Base-by-base conservation (phyloP, 2,113 vertebrate genomes). In the Piaya cayana region DNA sequence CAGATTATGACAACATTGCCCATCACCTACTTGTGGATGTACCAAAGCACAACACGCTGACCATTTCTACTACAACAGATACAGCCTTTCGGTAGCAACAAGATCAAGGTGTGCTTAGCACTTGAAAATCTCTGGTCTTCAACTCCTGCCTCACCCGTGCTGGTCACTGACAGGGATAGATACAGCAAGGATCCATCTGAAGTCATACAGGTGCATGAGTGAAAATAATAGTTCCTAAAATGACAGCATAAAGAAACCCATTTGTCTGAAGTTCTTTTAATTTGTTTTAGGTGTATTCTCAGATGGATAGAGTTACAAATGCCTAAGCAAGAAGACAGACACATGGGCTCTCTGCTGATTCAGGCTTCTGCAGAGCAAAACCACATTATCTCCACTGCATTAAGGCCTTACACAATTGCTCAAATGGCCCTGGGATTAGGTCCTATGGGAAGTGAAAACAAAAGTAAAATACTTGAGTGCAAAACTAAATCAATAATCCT, bases 401-500 rank as follows among this genome's bases (percentile, higher is more conserved):
- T 96, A 97, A 93, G 49, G 60, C 80, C 49, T 92, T 34, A 83
- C 47, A 81, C 79, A 92, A 76, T 85, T 65, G 82, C 72, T 72
- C 78, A 86, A 96, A 83, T 65, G 68, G 90, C 83, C 69, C 70
- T 78, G 95, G 90, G 92, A 96, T 88, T 96, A 90, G 69, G 77
- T 94, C 96, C 93, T 90, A 5, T 84, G 94, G 96, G 95, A 96
- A 92, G 88, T 15, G 42, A 79, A 96, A 95, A 96, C 93, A 96
- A 93, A 96, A 97, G 92, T 95, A 96, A 96, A 95, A 87, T 76
- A 80, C 74, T 95, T 43, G 43, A 91, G 81, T 37, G 67, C 67
- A 60, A 42, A 62, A 18, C 76, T 10, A 72, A 88, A 96, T 95
- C 95, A 65, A 96, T 92, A 82, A 74, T 65, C 39, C 70, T 67